A percentile compares a stretch with the other conserved stretches of the same genome.
Evolutionary conservation across 2,113 vertebrate genomes (phyloP).

Genomic region (Seriola rivoliana): DNA sequence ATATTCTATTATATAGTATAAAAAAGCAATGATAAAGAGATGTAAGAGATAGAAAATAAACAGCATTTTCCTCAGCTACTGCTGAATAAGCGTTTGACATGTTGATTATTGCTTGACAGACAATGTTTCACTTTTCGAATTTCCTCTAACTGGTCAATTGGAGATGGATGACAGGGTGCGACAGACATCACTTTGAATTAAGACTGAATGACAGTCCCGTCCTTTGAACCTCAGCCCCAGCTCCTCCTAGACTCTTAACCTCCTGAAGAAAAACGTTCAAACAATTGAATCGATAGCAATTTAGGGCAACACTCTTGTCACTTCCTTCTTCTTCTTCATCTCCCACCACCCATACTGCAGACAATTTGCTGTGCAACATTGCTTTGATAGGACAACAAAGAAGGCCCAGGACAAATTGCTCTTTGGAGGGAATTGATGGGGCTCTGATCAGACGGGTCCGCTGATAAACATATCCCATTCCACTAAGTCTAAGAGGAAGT

Average conservation of each 20-base stretch:
- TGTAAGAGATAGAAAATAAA: background rate
- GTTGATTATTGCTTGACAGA: conserved; percentile 21
- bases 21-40: background rate
- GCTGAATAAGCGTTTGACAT: background rate
- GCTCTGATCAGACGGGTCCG: conserved; percentile 48
- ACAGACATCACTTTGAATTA: conserved; percentile 58
- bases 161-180: conserved; percentile 22
- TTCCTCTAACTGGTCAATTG: conserved; percentile 32
- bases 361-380: conserved; percentile 73
- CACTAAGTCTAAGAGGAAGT: background rate
- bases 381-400: conserved; percentile 73
- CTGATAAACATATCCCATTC: conserved; percentile 63
- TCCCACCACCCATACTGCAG: conserved; percentile 59
- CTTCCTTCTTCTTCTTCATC: conserved; percentile 73
- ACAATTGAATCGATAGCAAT: conserved; percentile 80
- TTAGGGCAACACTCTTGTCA: conserved; percentile 73
- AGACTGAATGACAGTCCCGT: conserved; percentile 37
- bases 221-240: conserved; percentile 49
- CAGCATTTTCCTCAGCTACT: background rate
- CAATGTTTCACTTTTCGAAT: conserved; percentile 36
- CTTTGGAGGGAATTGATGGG: conserved; percentile 66
- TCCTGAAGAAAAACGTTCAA: conserved; percentile 73
- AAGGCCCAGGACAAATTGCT: conserved; percentile 63
- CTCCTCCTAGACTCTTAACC: conserved; percentile 69
- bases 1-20: background rate